A percentile compares a stretch with the other conserved stretches of the same genome.
Conservation (phyloP, 2,888 invertebrate species). For the Pseudococcus longispinus region DNA sequence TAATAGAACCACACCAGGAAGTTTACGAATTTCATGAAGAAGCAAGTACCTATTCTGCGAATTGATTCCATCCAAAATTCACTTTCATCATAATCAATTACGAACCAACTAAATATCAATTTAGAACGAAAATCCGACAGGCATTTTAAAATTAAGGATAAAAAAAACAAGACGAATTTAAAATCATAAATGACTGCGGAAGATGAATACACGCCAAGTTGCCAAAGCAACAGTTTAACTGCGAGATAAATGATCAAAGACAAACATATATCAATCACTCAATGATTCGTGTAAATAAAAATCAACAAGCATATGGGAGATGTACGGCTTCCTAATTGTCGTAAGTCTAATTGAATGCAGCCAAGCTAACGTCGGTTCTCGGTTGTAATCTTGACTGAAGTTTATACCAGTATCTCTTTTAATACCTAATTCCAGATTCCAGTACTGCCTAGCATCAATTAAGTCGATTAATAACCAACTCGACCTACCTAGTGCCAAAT, state of each 20-base stretch:
- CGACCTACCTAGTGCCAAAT: background rate
- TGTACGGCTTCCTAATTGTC: slow-evolving; percentile 31
- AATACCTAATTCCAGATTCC: slow-evolving; percentile 7
- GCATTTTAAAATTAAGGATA: background rate
- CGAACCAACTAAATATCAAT: background rate
- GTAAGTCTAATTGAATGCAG: background rate
- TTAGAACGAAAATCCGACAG: background rate
- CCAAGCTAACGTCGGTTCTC: background rate
- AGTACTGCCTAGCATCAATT: background rate
- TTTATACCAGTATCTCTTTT: background rate
- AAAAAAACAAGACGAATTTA: background rate
- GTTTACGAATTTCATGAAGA: no score
- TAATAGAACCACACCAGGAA: no score
- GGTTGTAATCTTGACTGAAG: background rate
- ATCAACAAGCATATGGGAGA: background rate
- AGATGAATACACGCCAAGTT: background rate
- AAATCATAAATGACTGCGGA: background rate
- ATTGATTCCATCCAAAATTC: no score
- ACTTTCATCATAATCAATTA: no score
- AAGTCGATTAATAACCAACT: background rate
- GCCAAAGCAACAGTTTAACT: slow-evolving; percentile 18
- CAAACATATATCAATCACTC: background rate
- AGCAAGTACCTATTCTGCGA: no score
- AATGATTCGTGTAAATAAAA: slow-evolving; percentile 10
- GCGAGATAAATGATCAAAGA: slow-evolving; percentile 28